phyloP scores from a whole-genome alignment of 1,140 invertebrate genomes.

The Diachasma alloeum region DNA sequence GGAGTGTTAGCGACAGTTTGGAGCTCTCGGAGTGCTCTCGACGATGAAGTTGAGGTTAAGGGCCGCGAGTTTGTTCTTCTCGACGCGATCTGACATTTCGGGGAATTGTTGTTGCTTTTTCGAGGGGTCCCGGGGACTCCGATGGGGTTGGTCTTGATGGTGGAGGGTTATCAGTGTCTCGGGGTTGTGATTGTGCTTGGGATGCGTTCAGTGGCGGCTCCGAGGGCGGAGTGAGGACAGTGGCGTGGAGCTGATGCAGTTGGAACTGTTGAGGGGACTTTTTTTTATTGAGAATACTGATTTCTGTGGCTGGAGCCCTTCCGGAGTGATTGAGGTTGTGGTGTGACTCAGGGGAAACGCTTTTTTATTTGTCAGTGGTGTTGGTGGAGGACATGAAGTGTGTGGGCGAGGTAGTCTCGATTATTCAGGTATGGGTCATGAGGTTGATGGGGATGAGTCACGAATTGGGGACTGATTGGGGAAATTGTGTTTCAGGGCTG shows the following conservation, averaged over 20 bases:
- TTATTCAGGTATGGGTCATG: not conserved
- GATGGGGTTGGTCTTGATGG: no score
- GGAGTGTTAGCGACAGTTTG: not conserved
- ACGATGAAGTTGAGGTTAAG: not conserved
- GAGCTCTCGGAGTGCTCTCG: not conserved
- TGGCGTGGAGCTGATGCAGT: no score
- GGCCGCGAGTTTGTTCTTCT: not conserved
- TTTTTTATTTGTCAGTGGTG: not conserved
- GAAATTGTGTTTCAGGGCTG: slow-evolving; percentile 12
- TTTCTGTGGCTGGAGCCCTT: no score
- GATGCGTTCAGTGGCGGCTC: no score
- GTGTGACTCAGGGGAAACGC: not conserved
- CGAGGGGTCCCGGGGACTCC: no score
- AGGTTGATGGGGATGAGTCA: not conserved
- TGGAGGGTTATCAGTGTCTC: no score
- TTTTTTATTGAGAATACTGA: no score
- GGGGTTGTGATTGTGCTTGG: no score
- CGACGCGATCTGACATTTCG: not conserved
- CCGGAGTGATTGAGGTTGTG: not conserved
- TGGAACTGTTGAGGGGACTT: no score
- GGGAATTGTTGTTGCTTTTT: not conserved
- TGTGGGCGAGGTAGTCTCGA: not conserved
- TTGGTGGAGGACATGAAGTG: not conserved
- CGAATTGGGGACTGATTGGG: not conserved
- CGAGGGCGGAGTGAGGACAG: no score